phyloP scores from a whole-genome alignment of 2,888 invertebrate species.

The Cataglyphis altisquamis region DNA sequence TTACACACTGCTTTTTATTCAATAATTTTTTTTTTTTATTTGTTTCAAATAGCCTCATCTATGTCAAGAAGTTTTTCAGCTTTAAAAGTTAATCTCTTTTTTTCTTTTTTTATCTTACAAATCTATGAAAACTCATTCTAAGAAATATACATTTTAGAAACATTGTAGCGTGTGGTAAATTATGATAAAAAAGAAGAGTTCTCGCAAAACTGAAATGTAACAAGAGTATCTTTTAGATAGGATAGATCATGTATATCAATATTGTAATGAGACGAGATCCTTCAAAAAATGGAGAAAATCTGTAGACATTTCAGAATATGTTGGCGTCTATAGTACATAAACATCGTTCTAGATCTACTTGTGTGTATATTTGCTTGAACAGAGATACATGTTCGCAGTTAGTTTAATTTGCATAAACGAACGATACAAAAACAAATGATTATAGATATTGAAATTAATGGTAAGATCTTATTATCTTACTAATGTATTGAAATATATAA shows the following conservation, averaged over 20 bases:
- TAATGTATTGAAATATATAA: slow-evolving; percentile 67
- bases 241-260: slow-evolving; percentile 37
- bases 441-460: slow-evolving; percentile 19
- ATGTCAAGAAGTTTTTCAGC: neutral
- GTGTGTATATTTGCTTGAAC: slow-evolving; percentile 47
- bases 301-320: slow-evolving; percentile 24
- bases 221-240: slow-evolving; percentile 34
- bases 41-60: neutral
- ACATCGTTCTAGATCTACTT: slow-evolving; percentile 41
- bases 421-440: slow-evolving; percentile 33
- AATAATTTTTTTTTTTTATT: neutral
- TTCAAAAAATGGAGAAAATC: slow-evolving; percentile 6
- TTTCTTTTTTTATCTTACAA: neutral
- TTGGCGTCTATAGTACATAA: slow-evolving; percentile 38
- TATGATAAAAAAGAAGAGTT: neutral
- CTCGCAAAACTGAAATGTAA: slow-evolving; percentile 34
- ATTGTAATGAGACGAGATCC: slow-evolving; percentile 35
- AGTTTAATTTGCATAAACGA: slow-evolving; percentile 43
- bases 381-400: slow-evolving; percentile 28
- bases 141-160: slow-evolving; percentile 2
- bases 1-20: slow-evolving; percentile 63
- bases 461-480: slow-evolving; percentile 60
- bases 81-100: neutral
- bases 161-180: slow-evolving; percentile 27
- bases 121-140: neutral